A percentile compares a stretch with the other conserved stretches of the same genome.
Conservation (phyloP, 2,797 vertebrate species). For the Valencia hispanica region DNA sequence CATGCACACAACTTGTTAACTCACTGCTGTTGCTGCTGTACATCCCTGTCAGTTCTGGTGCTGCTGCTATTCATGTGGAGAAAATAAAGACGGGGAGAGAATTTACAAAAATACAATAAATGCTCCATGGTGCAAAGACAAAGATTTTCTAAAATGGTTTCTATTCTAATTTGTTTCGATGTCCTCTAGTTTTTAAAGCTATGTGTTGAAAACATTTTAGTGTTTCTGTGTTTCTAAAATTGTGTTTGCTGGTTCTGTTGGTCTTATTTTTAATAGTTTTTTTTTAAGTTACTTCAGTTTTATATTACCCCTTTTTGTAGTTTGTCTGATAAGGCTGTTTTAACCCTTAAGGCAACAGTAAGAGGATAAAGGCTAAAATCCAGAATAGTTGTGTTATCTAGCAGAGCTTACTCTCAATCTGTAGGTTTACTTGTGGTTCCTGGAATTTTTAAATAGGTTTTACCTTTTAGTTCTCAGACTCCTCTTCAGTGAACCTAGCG, state of each 20-base stretch:
- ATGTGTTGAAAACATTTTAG: too few species aligned
- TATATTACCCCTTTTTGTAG: not conserved
- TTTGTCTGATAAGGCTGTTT: too few species aligned
- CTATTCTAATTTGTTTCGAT: too few species aligned
- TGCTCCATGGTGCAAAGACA: not conserved
- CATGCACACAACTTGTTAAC: slow-evolving; percentile 21
- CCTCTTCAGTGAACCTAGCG: too few species aligned
- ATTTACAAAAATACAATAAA: slow-evolving; percentile 5
- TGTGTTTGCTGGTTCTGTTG: not conserved
- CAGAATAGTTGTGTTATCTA: too few species aligned
- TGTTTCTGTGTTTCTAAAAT: too few species aligned
- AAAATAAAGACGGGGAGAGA: slow-evolving; percentile 10
- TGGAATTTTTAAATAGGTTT: not conserved
- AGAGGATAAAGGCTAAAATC: too few species aligned
- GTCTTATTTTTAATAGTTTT: not conserved
- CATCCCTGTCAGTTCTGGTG: slow-evolving; percentile 26
- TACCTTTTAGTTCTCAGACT: too few species aligned
- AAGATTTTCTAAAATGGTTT: too few species aligned
- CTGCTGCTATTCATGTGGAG: slow-evolving; percentile 29
- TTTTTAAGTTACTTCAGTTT: not conserved
- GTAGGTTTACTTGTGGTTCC: too few species aligned
- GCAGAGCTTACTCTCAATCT: too few species aligned
- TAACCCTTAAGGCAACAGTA: not conserved
- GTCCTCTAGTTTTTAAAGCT: too few species aligned
- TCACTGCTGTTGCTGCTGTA: slow-evolving; percentile 15